Conservation (phyloP, 2,888 invertebrate species). For the Chloroclysta siterata region DNA sequence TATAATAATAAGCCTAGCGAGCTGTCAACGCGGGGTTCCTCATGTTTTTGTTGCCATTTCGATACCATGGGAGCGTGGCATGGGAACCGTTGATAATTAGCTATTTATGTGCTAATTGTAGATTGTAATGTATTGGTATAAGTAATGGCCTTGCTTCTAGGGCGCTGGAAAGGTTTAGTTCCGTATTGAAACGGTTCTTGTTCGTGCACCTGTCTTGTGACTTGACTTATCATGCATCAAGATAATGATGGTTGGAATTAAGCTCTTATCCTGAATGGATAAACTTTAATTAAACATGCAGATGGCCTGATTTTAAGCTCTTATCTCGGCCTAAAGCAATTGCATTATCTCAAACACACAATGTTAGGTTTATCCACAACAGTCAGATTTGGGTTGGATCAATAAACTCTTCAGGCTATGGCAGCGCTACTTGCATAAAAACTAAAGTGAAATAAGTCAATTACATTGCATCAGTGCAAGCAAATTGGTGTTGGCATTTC, state of each 20-base stretch:
- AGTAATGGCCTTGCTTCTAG: conserved; percentile 18
- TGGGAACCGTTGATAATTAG: conserved; percentile 38
- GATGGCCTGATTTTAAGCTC: no score
- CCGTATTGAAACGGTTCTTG: conserved; percentile 12
- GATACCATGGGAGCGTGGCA: conserved; percentile 32
- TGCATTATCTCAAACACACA: no score
- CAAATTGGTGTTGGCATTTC: conserved; percentile 12
- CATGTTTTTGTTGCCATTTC: conserved; percentile 37
- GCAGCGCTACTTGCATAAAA: conserved; percentile 14
- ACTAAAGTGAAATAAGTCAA: conserved; percentile 13
- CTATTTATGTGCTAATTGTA: conserved; percentile 18
- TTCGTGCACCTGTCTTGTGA: conserved; percentile 19
- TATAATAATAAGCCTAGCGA: conserved; percentile 3
- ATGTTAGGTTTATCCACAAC: no score
- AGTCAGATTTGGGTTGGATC: neutral
- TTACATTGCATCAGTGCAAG: conserved; percentile 10
- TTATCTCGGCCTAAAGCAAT: no score
- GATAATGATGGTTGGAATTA: neutral
- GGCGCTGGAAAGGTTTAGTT: conserved; percentile 14
- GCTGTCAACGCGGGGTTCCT: conserved; percentile 27
- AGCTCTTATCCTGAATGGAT: neutral
- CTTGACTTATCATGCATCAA: neutral
- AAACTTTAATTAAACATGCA: neutral
- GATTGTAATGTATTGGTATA: conserved; percentile 25
- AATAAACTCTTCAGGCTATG: conserved; percentile 4